Base-by-base conservation (phyloP, 2,797 vertebrate species). In the Choloepus didactylus region DNA sequence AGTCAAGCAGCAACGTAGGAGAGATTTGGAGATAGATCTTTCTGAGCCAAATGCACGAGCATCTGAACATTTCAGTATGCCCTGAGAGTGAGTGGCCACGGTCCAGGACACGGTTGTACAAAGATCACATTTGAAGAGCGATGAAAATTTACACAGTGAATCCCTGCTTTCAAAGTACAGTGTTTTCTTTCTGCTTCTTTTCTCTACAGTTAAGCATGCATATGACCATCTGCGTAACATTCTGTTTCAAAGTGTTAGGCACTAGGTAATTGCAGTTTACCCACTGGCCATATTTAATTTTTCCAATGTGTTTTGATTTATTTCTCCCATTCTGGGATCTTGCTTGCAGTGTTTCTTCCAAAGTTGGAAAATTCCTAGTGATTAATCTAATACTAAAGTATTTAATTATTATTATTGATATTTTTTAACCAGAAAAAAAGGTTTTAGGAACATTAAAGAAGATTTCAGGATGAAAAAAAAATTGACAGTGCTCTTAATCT, bases 251-350 rank as follows among this genome's bases (percentile, higher is more conserved):
- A 92, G 59, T 44, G 84, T 87, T 81, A 95, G 85, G 93, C 67
- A 12, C 86, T 59, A 56, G 81, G 81, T 91, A 96, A 96, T 96
- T 96, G 70, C 54, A 91, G 77, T 88, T 79, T 93, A 92, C 86
- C 82, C 67, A 82, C 91, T 67, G 95, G 83, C 85, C 82, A 49
- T 86, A 41, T 83, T 93, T 89, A 96, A 94, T 93, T 94, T 95
- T 95, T 92, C 93, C 93, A 96, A 83, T 93, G 95, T 96, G 95
- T 81, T 95, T 94, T 95, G 93, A 76, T 92, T 94, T 76, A 77
- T 80, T 86, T 44, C 59, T 66, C 27, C 25, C 51, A 70, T 91
- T 87, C 95, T 89, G 77, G 66, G 62, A 62, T 19, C 75, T 91
- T 91, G 79, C 67, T 82, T 59, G 12, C 35, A 31, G 77, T 54